phyloP scores from a whole-genome alignment of 2,113 vertebrate species.

The Cyphomyrus plagiostoma region DNA sequence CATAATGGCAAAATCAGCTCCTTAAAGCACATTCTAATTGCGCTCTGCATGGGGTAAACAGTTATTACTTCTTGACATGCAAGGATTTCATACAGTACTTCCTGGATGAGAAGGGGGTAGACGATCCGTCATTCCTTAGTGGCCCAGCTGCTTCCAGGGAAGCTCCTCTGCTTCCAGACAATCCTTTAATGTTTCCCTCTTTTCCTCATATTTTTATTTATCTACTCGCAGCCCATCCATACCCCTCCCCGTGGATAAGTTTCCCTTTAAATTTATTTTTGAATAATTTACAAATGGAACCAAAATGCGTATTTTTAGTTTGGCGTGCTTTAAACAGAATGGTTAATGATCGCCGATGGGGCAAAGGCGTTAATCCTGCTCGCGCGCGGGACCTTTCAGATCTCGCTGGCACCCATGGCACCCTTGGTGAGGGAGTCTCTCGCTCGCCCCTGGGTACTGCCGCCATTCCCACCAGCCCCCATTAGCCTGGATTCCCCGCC shows the following conservation, averaged over 20 bases:
- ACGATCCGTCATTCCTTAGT: conserved; percentile 24
- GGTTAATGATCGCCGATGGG: conserved; percentile 67
- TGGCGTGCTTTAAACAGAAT: conserved; percentile 64
- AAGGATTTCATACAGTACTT: conserved; percentile 41
- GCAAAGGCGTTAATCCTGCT: conserved; percentile 66
- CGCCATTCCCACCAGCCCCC: conserved; percentile 25
- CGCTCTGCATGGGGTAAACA: conserved; percentile 59
- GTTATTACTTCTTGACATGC: conserved; percentile 52
- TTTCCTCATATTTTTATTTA: conserved; percentile 43
- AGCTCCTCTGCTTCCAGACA: conserved; percentile 41
- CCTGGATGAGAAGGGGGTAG: conserved; percentile 1
- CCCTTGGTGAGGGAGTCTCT: conserved; percentile 35
- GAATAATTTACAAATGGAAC: conserved; percentile 63
- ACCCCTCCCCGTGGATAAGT: conserved; percentile 28
- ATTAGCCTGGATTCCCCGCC: conserved; percentile 14
- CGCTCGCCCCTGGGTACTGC: conserved; percentile 9
- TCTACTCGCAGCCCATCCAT: conserved; percentile 34
- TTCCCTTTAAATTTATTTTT: conserved; percentile 47
- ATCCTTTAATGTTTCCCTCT: conserved; percentile 31
- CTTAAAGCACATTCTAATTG: conserved; percentile 50
- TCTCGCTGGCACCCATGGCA: conserved; percentile 61
- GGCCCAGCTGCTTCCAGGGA: conserved; percentile 34
- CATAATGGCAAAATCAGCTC: conserved; percentile 25
- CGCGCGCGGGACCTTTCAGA: conserved; percentile 67
- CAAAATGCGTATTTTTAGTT: conserved; percentile 66